Base-by-base conservation (phyloP, 2,113 vertebrate species). In the Poeciliopsis turrubarensis region DNA sequence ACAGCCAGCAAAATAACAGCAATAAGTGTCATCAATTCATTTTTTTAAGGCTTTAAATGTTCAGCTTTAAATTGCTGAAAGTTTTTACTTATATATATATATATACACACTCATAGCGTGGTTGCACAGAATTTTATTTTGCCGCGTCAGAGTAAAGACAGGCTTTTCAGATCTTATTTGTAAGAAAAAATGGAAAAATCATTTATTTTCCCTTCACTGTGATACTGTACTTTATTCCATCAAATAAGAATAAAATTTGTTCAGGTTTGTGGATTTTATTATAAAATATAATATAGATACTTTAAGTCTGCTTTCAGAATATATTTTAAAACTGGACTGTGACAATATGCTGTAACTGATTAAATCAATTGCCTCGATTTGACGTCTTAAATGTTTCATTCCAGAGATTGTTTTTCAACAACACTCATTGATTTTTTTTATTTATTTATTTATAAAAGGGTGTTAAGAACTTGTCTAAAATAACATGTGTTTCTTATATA, bases 381-480 rank as follows among this genome's bases (percentile, higher is more conserved):
- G 22, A 57, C 17, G 9, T n/a, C 25, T n/a, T n/a, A 57, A n/a
- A 57, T n/a, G 25, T n/a, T 22, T 8, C 47, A 27, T 70, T 73
- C 51, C 3, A 68, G 19, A 80, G 70, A 70, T 72, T 7, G 39
- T 6, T 68, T 30, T 71, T 17, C n/a, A 54, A n/a, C 12, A 44
- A 54, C 51, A 79, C 30, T 65, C 32, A 60, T 79, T 51, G 8
- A 1, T 82, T 80, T 19, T 37, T 37, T 37, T 37, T 37, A 0
- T 11, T 7, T 32, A 5, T 6, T 31, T 31, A 31, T 31, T 31
- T 4, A 47, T 19, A 47, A 47, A 64, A 30, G 51, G 51, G 32
- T 13, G 8, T 71, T 47, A 27, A 31, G 9, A 15, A 44, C 26
- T 15, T 27, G 54, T 30, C 9, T 17, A 68, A n/a, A 77, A 81